These are phyloP conservation scores for Cristatella mucedo DNA, from an alignment of 2,888 invertebrate species.

Conservation along the genomic window DNA sequence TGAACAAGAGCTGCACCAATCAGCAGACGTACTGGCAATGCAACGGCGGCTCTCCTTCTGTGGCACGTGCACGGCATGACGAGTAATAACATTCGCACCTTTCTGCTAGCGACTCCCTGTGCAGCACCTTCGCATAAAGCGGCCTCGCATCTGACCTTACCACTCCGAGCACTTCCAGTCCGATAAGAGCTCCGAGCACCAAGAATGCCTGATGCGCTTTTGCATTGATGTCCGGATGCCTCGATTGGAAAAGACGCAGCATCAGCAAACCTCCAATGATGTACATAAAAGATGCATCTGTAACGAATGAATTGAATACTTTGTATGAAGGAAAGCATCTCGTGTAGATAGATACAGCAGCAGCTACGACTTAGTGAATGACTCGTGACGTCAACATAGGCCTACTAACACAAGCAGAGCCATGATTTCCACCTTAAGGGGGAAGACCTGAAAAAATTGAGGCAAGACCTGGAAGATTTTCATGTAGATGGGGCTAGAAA, in stretches of 20 bases:
- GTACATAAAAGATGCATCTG: constrained; percentile 85
- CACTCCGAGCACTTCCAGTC: constrained; percentile 59
- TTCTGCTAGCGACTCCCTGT: not conserved
- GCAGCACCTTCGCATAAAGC: not conserved
- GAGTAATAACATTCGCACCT: constrained; percentile 12
- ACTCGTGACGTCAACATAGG: too few relatives aligned
- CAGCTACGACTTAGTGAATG: too few relatives aligned
- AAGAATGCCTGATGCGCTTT: constrained; percentile 42
- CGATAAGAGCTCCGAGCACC: constrained; percentile 54
- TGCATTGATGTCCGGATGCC: constrained; percentile 75
- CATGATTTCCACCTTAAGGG: too few relatives aligned
- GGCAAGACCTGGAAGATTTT: too few relatives aligned
- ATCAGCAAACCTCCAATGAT: constrained; percentile 69
- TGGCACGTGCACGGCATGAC: too few relatives aligned
- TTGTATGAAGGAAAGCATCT: not conserved
- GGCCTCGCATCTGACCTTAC: constrained; percentile 45
- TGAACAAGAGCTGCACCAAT: not conserved
- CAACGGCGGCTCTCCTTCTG: too few relatives aligned
- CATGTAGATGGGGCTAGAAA: too few relatives aligned
- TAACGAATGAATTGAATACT: constrained; percentile 19
- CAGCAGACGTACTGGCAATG: not conserved
- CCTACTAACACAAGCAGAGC: too few relatives aligned
- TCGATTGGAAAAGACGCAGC: constrained; percentile 68
- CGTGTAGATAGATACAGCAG: too few relatives aligned
- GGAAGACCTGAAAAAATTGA: too few relatives aligned